A percentile compares a stretch with the other conserved stretches of the same genome.
phyloP scores from a whole-genome alignment of 2,113 vertebrate species.

The Phylloscopus trochilus region DNA sequence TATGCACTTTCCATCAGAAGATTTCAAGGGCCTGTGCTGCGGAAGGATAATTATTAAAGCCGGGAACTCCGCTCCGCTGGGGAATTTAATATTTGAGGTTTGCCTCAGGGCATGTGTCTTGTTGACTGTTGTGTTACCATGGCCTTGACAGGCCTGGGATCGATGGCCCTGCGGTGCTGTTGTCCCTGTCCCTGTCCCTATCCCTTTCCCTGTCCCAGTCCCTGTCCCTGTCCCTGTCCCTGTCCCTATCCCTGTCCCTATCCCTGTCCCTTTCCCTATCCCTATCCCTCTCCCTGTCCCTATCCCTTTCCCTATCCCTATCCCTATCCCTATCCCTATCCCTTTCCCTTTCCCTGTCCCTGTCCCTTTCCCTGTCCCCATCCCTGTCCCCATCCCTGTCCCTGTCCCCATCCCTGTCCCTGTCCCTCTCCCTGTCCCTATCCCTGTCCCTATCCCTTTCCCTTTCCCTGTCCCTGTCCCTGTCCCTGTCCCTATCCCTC shows the following conservation, averaged over 20 bases:
- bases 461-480: too few relatives aligned
- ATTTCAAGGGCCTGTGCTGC: constrained; percentile 38
- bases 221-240: background rate
- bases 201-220: background rate
- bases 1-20: constrained; percentile 58
- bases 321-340: background rate
- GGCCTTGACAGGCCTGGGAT: background rate
- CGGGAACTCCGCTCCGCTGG: background rate
- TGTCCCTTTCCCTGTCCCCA: background rate
- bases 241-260: background rate
- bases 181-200: background rate
- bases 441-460: background rate
- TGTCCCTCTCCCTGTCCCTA: background rate
- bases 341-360: background rate
- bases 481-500: background rate
- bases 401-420: too few relatives aligned
- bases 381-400: background rate
- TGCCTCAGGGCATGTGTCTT: constrained; percentile 41
- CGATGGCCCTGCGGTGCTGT: background rate
- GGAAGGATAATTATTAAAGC: constrained; percentile 43
- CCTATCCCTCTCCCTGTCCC: background rate
- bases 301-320: background rate
- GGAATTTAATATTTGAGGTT: constrained; percentile 48
- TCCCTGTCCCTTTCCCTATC: background rate
- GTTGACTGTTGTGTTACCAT: constrained; percentile 39